Conservation (phyloP, 2,888 invertebrate genomes). For the Branchinecta sandiegonensis region DNA sequence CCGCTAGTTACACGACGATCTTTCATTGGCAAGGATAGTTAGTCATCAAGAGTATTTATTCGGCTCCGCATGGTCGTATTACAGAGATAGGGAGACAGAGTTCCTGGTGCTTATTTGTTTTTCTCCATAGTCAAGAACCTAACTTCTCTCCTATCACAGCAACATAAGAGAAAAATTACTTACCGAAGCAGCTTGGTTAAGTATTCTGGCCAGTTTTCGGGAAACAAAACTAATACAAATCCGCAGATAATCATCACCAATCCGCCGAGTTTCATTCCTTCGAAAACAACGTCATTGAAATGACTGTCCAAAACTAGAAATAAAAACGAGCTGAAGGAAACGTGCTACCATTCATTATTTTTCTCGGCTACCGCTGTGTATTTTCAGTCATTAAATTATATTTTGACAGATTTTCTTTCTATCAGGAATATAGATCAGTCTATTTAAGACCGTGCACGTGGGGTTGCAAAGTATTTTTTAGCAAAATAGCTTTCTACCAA, state of each 20-base stretch:
- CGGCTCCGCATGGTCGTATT: no score
- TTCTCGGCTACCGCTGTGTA: no score
- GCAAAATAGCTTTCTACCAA: background rate
- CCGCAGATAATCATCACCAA: slow-evolving; percentile 78
- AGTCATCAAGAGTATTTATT: no score
- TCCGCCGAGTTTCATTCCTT: slow-evolving; percentile 90
- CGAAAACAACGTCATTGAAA: slow-evolving; percentile 68
- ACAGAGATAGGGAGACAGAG: no score
- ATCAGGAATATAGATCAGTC: background rate
- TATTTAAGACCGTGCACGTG: background rate
- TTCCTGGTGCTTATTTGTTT: no score
- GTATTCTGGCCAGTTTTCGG: slow-evolving; percentile 91
- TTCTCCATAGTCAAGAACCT: no score
- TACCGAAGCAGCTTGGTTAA: slow-evolving; percentile 74
- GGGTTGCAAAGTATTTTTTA: background rate
- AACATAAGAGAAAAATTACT: background rate
- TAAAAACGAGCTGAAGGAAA: slow-evolving; percentile 23
- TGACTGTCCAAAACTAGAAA: slow-evolving; percentile 65
- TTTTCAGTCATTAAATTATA: no score
- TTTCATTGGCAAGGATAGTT: no score
- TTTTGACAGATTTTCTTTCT: background rate
- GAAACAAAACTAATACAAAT: slow-evolving; percentile 84
- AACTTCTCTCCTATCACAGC: no score
- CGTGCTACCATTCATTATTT: background rate
- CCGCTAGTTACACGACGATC: no score